Conservation (phyloP, 2,888 invertebrate species). For the Acanthococcus lagerstroemiae region DNA sequence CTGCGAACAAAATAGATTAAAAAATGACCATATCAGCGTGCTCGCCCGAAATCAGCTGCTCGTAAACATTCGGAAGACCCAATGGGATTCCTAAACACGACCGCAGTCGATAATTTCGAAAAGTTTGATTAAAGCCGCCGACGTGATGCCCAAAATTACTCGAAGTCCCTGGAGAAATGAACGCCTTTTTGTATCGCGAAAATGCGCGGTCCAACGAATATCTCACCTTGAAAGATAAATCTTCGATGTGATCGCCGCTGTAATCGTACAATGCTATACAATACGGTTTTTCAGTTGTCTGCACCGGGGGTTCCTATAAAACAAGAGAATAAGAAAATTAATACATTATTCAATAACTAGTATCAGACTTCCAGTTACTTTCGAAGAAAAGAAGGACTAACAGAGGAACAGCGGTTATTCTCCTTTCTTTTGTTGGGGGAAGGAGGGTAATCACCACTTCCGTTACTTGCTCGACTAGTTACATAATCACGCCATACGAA, state of each 20-base stretch:
- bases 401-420: no score
- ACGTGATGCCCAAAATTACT: no score
- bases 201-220: background rate
- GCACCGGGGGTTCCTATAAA: constrained; percentile 4
- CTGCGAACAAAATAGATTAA: constrained; percentile 44
- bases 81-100: background rate
- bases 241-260: constrained; percentile 60
- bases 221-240: constrained; percentile 67
- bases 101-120: background rate
- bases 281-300: constrained; percentile 46
- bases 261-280: constrained; percentile 73
- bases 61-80: background rate
- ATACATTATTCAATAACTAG: no score
- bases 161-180: no score
- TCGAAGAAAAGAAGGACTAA: no score
- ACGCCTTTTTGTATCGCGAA: no score
- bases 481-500: no score
- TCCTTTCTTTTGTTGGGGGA: no score
- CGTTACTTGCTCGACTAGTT: no score
- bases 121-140: background rate
- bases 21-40: background rate
- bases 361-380: no score
- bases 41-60: no score
- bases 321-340: background rate
- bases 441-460: no score